A percentile compares a stretch with the other conserved stretches of the same genome.
Evolutionary conservation across 2,113 vertebrate genomes (phyloP).

Genomic region (Emydura subglobosa): DNA sequence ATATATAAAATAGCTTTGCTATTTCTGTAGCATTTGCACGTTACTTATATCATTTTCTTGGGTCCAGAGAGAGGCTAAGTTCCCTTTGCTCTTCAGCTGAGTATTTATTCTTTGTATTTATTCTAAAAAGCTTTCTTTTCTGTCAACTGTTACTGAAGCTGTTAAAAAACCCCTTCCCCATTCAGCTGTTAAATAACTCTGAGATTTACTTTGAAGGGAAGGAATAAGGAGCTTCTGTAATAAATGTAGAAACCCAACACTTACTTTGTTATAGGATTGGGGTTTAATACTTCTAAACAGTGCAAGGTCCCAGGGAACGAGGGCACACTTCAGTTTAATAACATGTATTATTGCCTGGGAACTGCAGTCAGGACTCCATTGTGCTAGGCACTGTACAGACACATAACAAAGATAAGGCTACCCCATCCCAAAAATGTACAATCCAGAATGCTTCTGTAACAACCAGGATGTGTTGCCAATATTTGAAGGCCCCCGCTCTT

Average conservation of each 20-base stretch:
- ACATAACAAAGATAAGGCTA: neutral
- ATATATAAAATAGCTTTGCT: neutral
- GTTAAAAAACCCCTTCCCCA: neutral
- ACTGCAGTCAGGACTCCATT: accelerated
- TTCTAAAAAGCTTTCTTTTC: neutral
- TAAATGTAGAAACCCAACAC: neutral
- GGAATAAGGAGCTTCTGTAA: neutral
- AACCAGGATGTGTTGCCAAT: neutral
- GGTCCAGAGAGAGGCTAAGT: neutral
- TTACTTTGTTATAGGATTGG: neutral
- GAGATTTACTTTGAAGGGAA: neutral
- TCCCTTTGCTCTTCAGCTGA: neutral
- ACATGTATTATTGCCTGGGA: neutral
- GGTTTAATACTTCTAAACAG: neutral
- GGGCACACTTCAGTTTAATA: neutral
- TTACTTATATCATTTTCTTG: neutral
- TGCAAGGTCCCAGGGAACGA: neutral
- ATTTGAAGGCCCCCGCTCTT: neutral
- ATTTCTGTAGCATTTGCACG: neutral
- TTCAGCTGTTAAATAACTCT: neutral
- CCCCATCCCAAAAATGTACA: neutral
- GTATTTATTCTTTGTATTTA: neutral
- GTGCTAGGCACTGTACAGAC: neutral
- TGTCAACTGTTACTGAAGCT: neutral
- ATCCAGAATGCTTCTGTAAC: neutral